phyloP scores from a whole-genome alignment of 2,113 vertebrate genomes.

The Tympanuchus pallidicinctus region DNA sequence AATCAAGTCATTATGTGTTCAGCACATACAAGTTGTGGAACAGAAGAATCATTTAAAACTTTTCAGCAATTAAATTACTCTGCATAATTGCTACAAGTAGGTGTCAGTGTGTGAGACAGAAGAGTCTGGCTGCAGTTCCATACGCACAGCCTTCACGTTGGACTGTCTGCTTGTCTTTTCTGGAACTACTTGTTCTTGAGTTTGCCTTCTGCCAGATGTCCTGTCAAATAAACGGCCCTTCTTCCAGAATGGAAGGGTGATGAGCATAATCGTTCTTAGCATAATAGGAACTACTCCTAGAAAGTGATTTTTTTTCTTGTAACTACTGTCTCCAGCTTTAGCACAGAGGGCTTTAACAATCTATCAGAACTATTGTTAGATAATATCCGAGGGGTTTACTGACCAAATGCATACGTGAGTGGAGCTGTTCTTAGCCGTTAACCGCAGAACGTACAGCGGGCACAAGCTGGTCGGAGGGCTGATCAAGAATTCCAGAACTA shows the following conservation, averaged over 20 bases:
- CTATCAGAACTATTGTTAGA: not conserved
- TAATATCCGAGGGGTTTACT: not conserved
- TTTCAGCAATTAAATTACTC: not conserved
- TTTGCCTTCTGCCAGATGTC: not conserved
- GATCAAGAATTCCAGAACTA: not conserved
- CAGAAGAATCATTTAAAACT: not conserved
- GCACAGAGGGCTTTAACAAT: not conserved
- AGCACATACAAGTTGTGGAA: not conserved
- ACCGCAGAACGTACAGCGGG: not conserved
- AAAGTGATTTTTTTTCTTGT: rapidly evolving
- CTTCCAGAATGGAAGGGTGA: not conserved
- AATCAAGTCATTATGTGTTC: not conserved
- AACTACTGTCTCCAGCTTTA: not conserved
- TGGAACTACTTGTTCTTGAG: not conserved
- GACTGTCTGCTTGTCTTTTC: not conserved
- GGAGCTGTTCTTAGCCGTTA: not conserved
- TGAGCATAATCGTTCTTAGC: not conserved
- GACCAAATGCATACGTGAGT: not conserved
- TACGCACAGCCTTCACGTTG: not conserved
- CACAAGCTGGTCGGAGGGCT: not conserved
- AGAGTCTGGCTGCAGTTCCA: not conserved
- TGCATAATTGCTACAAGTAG: not conserved
- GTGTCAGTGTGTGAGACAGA: not conserved
- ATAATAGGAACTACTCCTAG: not conserved
- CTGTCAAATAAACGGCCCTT: not conserved